These are phyloP conservation scores for Theocolax elegans DNA, from an alignment of 1,140 invertebrate species.

Conservation along the genomic window DNA sequence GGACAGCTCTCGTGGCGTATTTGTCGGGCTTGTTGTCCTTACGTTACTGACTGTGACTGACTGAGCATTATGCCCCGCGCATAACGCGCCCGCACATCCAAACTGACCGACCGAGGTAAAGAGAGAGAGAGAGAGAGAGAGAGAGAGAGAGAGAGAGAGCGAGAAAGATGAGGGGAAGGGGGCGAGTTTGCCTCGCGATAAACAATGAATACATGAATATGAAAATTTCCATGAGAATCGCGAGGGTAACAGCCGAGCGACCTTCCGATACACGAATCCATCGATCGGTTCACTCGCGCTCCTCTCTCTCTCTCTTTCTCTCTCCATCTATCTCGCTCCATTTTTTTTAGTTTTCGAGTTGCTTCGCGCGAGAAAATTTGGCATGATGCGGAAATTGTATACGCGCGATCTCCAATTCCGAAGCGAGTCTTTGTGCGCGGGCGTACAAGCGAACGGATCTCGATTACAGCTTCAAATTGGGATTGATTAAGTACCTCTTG, in stretches of 20 bases:
- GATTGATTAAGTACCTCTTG: constrained; percentile 29
- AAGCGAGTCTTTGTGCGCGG: neutral
- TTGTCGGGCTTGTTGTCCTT: constrained; percentile 50
- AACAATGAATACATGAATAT: constrained; percentile 63
- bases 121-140: neutral
- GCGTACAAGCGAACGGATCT: neutral
- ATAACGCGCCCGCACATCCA: neutral
- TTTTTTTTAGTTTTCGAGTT: constrained; percentile 7
- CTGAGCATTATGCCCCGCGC: constrained; percentile 21
- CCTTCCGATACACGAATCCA: constrained; percentile 26
- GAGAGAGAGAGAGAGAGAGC: neutral
- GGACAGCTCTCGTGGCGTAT: neutral
- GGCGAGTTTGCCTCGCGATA: constrained; percentile 42
- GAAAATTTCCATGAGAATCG: constrained; percentile 55
- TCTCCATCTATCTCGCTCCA: neutral
- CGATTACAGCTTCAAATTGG: neutral
- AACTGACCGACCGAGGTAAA: neutral
- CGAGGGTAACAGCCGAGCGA: constrained; percentile 17
- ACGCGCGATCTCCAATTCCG: constrained; percentile 17
- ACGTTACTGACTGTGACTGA: constrained; percentile 41
- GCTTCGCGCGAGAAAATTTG: constrained; percentile 8
- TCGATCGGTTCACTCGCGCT: no score
- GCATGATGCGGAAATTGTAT: constrained; percentile 13
- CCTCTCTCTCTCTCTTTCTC: neutral
- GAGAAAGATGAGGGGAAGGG: neutral